phyloP scores from a whole-genome alignment of 2,888 invertebrate genomes.

The Drosophila merina region DNA sequence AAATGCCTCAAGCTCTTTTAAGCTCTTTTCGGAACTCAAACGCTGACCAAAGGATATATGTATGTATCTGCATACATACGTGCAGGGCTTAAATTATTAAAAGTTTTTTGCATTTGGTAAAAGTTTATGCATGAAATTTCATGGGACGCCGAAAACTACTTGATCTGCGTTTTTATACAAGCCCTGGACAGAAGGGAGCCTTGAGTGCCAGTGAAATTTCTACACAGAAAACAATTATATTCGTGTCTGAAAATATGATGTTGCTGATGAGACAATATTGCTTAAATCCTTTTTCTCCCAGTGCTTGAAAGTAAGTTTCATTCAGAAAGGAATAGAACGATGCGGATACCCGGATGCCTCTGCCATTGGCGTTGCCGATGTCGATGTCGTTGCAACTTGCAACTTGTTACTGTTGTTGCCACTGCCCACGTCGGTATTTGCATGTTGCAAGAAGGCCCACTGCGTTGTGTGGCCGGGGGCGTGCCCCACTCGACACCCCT shows the following conservation, averaged over 20 bases:
- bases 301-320: conserved; percentile 47
- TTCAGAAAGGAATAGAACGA: conserved; percentile 29
- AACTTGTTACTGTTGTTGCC: conserved; percentile 21
- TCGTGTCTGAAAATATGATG: background rate
- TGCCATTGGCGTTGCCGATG: conserved; percentile 24
- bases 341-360: conserved; percentile 36
- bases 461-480: conserved; percentile 32
- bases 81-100: conserved; percentile 76
- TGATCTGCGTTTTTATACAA: conserved; percentile 54
- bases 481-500: conserved; percentile 57
- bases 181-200: conserved; percentile 8
- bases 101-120: conserved; percentile 73
- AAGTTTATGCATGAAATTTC: conserved; percentile 80
- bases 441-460: conserved; percentile 48
- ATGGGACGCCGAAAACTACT: conserved; percentile 69
- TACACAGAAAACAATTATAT: background rate
- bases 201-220: background rate
- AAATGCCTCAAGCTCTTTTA: conserved; percentile 49
- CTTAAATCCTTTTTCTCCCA: conserved; percentile 18
- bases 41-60: conserved; percentile 30
- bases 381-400: conserved; percentile 23
- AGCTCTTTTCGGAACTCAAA: conserved; percentile 36
- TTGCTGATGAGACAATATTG: too few relatives aligned
- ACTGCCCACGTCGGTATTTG: conserved; percentile 49
- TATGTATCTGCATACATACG: conserved; percentile 52